Evolutionary conservation across 2,888 invertebrate species (phyloP), one percentile per base, ranked within the genome.

Genomic region (Monoplex corrugatus): DNA sequence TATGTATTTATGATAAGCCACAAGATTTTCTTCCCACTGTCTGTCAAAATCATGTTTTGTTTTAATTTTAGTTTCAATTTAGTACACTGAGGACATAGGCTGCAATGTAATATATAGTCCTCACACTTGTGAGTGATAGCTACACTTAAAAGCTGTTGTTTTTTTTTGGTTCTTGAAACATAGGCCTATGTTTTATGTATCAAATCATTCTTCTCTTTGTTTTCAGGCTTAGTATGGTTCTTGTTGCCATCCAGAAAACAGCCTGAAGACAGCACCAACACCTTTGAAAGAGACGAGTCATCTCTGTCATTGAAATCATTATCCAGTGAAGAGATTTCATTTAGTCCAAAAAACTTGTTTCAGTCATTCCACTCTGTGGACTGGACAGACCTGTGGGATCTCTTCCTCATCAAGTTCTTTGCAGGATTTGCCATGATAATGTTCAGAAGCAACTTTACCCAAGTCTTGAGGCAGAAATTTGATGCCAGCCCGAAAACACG

Each of bases 361-460:
- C 87, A 90, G 45, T 93, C 94, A 19, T 91, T 95, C 86, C 92
- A 13, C n/a, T 28, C 72, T 28, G 91, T 95, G 8, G 90, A 94
- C 86, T 95, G 95, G 96, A 43, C 87, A 13, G 89, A 94, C 43
- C 91, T 95, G 19, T 95, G 96, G 95, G 95, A 96, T 89, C 90
- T 96, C 35, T 95, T 96, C 89, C 89, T 95, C 2, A 91, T 95
- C n/a, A 94, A 95, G 87, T 95, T 96, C 89, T 92, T 95, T 38
- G 90, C 95, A 50, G 90, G 95, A 16, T 94, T 95, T 85, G 94
- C 96, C 28, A 92, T 95, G 38, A 91, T 96, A 32, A 89, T 96
- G 19, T 96, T 94, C 89, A 93, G 96, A 23, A 94, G 93, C 82
- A 96, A 95, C 90, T 95, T 95, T 89, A 93, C 94, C 0, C 85